These are phyloP conservation scores for Mantis religiosa DNA, from an alignment of 2,888 invertebrate genomes.

Conservation along the genomic window DNA sequence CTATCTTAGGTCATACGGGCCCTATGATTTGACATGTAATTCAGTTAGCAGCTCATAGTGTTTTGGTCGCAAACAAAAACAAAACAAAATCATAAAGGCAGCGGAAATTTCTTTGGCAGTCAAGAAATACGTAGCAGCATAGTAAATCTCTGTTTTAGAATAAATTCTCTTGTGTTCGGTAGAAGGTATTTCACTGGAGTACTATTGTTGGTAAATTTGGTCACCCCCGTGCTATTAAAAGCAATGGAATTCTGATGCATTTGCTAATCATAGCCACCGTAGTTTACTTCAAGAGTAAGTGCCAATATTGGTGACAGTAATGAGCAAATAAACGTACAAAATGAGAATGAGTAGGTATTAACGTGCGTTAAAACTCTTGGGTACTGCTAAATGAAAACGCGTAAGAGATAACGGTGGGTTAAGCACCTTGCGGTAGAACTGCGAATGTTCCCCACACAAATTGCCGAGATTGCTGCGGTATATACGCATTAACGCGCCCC, in stretches of 20 bases:
- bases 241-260: background rate
- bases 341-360: background rate
- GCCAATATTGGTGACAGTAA: background rate
- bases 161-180: too few relatives aligned
- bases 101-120: too few relatives aligned
- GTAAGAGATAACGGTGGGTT: background rate
- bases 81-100: too few relatives aligned
- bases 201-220: background rate
- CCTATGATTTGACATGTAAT: too few relatives aligned
- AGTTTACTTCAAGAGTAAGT: background rate
- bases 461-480: background rate
- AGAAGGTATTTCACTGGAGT: too few relatives aligned
- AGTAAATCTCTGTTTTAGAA: too few relatives aligned
- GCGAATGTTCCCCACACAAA: background rate
- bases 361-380: background rate
- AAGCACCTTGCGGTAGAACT: background rate
- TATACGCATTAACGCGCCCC: background rate
- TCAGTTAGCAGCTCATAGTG: too few relatives aligned
- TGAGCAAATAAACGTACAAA: background rate
- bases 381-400: background rate
- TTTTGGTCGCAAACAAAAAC: too few relatives aligned
- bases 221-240: background rate
- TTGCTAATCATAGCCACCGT: background rate
- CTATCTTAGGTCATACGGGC: too few relatives aligned
- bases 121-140: too few relatives aligned